These are phyloP conservation scores for Chrysaora quinquecirrha DNA, from an alignment of 30 jellyfish, hydroid and myxozoan species.

Conservation along the genomic window DNA sequence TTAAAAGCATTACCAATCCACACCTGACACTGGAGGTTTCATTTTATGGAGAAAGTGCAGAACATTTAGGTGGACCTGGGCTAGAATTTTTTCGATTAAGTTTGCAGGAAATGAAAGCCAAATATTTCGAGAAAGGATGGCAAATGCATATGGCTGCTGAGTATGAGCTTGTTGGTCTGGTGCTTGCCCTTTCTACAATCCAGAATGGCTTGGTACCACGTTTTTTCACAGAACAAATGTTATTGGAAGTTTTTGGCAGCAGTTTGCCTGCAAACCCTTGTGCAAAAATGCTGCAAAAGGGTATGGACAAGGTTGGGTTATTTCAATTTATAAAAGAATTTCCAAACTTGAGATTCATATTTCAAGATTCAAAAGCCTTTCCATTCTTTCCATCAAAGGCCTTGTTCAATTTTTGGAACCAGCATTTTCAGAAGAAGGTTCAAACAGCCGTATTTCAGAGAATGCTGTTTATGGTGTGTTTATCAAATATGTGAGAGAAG, in stretches of 20 bases:
- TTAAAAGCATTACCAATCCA: background rate
- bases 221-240: background rate
- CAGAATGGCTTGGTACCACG: background rate
- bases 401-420: background rate
- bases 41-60: constrained; percentile 6
- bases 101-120: background rate
- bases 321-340: background rate
- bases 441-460: background rate
- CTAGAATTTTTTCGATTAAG: background rate
- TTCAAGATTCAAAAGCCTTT: background rate
- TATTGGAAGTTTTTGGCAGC: background rate
- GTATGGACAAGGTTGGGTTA: background rate
- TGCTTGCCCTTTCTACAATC: background rate
- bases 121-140: background rate
- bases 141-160: background rate
- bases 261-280: background rate
- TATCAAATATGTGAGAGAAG: background rate
- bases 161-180: background rate
- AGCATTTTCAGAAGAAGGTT: constrained; percentile 2
- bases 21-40: constrained; percentile 22
- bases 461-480: background rate
- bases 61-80: background rate
- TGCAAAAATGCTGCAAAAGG: background rate
- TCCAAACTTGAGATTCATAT: background rate
- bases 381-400: background rate